Evolutionary conservation across 1,140 invertebrate genomes (phyloP).

Genomic region (Drosophila ironensis): DNA sequence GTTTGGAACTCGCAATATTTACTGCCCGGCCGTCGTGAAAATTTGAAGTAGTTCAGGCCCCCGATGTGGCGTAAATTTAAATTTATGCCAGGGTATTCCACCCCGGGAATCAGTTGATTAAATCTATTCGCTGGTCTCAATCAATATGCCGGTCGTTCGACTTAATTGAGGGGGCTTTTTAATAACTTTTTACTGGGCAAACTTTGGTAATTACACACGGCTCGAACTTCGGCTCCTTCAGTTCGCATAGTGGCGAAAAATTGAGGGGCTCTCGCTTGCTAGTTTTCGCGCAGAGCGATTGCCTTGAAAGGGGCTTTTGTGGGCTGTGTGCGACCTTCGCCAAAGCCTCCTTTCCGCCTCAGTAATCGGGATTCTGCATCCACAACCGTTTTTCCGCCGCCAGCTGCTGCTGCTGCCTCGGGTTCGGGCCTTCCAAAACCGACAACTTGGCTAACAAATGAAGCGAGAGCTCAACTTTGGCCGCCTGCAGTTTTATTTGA

Average conservation of each 20-base stretch:
- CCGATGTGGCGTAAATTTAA: too few species aligned
- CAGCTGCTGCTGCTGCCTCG: conserved; percentile 12
- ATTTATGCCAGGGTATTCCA: too few species aligned
- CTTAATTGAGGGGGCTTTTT: conserved; percentile 35
- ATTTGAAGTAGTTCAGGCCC: too few species aligned
- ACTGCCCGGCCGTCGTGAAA: background rate
- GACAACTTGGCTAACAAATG: conserved; percentile 61
- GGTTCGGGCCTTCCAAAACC: conserved; percentile 39
- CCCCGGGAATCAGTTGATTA: too few species aligned
- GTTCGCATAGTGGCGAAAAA: background rate
- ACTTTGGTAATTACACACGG: conserved; percentile 57
- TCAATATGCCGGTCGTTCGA: conserved; percentile 35
- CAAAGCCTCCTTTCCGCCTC: conserved; percentile 25
- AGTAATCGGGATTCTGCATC: conserved; percentile 20
- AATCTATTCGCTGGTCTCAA: conserved; percentile 19
- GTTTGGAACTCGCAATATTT: background rate
- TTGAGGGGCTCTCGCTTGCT: conserved; percentile 22
- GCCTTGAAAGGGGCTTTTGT: conserved; percentile 50
- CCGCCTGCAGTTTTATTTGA: conserved; percentile 54
- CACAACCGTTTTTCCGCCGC: background rate
- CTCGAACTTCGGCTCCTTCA: conserved; percentile 4
- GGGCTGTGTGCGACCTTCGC: conserved; percentile 35
- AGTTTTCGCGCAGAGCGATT: background rate
- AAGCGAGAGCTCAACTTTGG: conserved; percentile 64
- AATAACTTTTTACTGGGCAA: conserved; percentile 41